Percentiles rank a stretch among this genome's conserved stretches.
These are phyloP conservation scores for Choloepus hoffmanni DNA, from an alignment of 2,113 vertebrate species.

Conservation along the genomic window DNA sequence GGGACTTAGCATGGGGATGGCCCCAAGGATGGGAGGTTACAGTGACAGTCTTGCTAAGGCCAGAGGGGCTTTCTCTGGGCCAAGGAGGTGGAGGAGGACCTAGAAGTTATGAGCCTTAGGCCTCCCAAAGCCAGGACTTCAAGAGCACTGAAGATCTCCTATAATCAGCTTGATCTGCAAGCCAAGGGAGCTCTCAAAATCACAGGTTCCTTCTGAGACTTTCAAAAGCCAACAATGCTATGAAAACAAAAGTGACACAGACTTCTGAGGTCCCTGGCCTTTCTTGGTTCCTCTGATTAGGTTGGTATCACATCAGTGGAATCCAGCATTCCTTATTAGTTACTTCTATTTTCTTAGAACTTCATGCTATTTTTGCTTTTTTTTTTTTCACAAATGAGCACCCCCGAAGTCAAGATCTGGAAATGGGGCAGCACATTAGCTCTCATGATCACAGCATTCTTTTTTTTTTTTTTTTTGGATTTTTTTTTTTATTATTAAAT, in stretches of 20 bases:
- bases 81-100: neutral
- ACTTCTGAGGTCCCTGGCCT: neutral
- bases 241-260: neutral
- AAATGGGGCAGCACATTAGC: neutral
- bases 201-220: neutral
- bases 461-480: no score
- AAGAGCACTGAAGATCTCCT: neutral
- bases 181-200: neutral
- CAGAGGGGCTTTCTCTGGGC: neutral
- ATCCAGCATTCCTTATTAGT: neutral
- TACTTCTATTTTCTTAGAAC: slow-evolving; percentile 34
- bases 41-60: neutral
- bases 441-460: neutral
- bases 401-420: neutral
- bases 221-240: neutral
- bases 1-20: neutral
- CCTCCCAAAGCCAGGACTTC: neutral
- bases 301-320: neutral
- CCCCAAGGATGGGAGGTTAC: neutral
- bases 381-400: neutral
- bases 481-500: no score
- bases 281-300: neutral
- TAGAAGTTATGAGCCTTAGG: neutral
- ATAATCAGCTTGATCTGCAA: neutral
- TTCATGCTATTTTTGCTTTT: neutral